Evolutionary conservation across 2,113 vertebrate genomes (phyloP).

Genomic region (Heloderma charlesbogerti): DNA sequence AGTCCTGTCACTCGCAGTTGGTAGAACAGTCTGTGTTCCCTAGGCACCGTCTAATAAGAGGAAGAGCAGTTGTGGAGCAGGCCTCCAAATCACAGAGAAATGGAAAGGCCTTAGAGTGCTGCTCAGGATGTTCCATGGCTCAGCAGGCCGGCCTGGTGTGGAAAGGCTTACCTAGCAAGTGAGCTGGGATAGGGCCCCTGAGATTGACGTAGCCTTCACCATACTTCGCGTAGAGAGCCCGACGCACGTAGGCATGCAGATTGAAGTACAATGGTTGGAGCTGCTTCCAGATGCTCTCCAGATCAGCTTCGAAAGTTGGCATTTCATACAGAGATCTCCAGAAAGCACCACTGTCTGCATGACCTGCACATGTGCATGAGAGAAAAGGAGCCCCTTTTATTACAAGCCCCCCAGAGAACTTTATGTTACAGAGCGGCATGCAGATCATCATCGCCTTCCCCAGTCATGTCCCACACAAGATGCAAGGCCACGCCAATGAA

Average conservation of each 20-base stretch:
- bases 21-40: background rate
- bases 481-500: background rate
- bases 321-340: constrained; percentile 94
- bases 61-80: background rate
- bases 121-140: background rate
- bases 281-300: constrained; percentile 90
- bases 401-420: background rate
- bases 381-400: background rate
- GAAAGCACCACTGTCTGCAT: constrained; percentile 86
- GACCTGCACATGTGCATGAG: constrained; percentile 78
- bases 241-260: constrained; percentile 93
- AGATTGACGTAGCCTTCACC: constrained; percentile 86
- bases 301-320: constrained; percentile 87
- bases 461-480: background rate
- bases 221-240: constrained; percentile 87
- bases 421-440: background rate
- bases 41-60: background rate
- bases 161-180: constrained; percentile 87
- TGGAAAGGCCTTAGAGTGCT: background rate
- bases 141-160: background rate
- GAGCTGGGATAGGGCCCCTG: constrained; percentile 95
- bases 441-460: background rate
- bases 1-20: background rate
- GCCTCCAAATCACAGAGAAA: background rate
- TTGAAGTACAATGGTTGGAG: constrained; percentile 92